Evolutionary conservation across 2,888 invertebrate genomes (phyloP), one percentile per base, ranked within the genome.

Genomic region (Andricus curvator): DNA sequence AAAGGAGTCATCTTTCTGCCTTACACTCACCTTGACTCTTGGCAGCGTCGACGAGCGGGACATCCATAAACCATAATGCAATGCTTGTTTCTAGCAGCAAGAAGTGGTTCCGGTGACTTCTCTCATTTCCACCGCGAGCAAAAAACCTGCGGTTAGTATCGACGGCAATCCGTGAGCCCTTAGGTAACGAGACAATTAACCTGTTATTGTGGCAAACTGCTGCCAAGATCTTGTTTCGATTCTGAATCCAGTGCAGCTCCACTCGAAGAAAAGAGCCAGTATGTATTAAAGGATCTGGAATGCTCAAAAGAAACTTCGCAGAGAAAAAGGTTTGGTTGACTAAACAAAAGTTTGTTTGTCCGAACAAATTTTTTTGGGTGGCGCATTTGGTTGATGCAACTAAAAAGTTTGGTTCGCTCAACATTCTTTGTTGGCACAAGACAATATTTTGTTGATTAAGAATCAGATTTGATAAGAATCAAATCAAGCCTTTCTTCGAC

Each of bases 101-200:
- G 84, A 87, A 87, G 86, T 78, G 78, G 86, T 83, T 86, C 83
- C 83, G 82, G 85, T 84, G 82, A 81, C 84, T 86, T 86, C 84
- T 84, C 84, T 85, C 84, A 79, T 81, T 84, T 82, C 83, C 84
- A 83, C 82, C 80, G 70, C 78, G 80, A 80, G 78, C 78, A 82
- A 83, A 84, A 84, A 84, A 83, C 74, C 60, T 78, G 66, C 77
- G 80, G 80, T 79, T 44, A 29, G 80, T 65, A 81, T 82, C 80
- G 22, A 78, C 78, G 80, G 77, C 82, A 79, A 67, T 67, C 66
- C 66, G 11, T 11, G 41, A 67, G 41, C 66, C 11, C 13, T n/a
- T n/a, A 79, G 29, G 78, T 83, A 83, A 84, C 84, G 83, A 85
- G 84, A 85, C 84, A 85, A 85, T 85, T 85, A 85, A 84, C 84